Percentiles rank a stretch among this genome's conserved stretches.
These are phyloP conservation scores for Corella eumyota DNA, from an alignment of 23 tunicate genomes.

Conservation along the genomic window DNA sequence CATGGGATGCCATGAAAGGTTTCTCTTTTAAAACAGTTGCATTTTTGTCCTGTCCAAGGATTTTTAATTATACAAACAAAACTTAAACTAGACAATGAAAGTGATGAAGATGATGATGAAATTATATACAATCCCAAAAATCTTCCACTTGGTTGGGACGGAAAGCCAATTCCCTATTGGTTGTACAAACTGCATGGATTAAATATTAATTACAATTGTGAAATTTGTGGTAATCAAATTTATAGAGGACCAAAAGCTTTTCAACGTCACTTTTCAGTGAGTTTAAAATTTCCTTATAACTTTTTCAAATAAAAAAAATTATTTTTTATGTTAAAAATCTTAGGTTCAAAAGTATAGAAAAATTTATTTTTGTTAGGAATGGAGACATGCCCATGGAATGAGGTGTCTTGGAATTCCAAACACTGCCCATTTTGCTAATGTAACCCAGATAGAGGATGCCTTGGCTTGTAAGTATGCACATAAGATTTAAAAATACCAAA, in stretches of 20 bases:
- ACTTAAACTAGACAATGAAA: constrained; percentile 87
- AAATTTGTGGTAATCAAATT: constrained; percentile 96
- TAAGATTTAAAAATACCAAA: too few relatives aligned
- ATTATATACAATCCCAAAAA: constrained; percentile 96
- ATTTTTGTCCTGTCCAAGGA: too few relatives aligned
- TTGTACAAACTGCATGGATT: constrained; percentile 94
- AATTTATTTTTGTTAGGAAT: constrained; percentile 38
- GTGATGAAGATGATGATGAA: constrained; percentile 97
- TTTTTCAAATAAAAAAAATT: not conserved
- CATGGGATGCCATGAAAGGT: too few relatives aligned
- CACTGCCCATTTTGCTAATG: constrained; percentile 99
- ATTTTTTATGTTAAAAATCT: not conserved
- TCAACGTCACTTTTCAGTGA: constrained; percentile 86
- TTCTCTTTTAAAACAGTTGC: too few relatives aligned
- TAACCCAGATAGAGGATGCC: constrained; percentile 97
- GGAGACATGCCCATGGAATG: constrained; percentile 99
- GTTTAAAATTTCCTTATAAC: not conserved
- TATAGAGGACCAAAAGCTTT: constrained; percentile 98
- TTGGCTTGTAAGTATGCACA: constrained; percentile 59
- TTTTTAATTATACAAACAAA: too few relatives aligned
- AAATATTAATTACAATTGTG: constrained; percentile 93
- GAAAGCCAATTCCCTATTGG: constrained; percentile 99
- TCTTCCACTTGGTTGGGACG: constrained; percentile 98
- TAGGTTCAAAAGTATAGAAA: not conserved
- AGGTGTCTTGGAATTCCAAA: constrained; percentile 97